Conservation (phyloP, 1,140 invertebrate species). For the Arion vulgaris region DNA sequence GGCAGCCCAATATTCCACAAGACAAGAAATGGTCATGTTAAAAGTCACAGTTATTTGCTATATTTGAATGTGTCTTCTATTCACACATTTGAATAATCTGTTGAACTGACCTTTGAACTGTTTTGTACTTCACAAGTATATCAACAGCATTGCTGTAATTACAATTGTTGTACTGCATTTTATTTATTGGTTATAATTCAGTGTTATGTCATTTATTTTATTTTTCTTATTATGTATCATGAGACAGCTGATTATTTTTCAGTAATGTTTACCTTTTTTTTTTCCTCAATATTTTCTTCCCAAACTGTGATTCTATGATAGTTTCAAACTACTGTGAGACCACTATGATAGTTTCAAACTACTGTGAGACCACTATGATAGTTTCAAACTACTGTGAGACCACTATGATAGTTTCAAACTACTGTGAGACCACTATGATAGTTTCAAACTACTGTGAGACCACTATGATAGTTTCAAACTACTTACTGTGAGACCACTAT, state of each 20-base stretch:
- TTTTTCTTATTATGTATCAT: neutral
- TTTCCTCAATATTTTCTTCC: neutral
- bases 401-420: too few relatives aligned
- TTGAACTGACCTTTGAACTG: neutral
- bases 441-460: too few relatives aligned
- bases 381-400: too few relatives aligned
- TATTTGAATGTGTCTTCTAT: too few relatives aligned
- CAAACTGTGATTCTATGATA: neutral
- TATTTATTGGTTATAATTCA: conserved; percentile 6
- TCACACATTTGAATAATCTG: neutral
- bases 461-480: too few relatives aligned
- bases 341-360: too few relatives aligned
- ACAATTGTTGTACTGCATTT: conserved; percentile 2
- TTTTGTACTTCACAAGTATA: neutral
- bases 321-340: neutral
- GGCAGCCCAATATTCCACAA: too few relatives aligned
- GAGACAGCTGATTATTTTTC: conserved; percentile 7
- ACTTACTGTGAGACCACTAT: too few relatives aligned
- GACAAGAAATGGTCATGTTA: too few relatives aligned
- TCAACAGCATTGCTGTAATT: conserved; percentile 6
- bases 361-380: too few relatives aligned
- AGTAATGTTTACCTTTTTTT: neutral
- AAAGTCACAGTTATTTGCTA: too few relatives aligned
- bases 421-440: too few relatives aligned
- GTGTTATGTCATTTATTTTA: neutral